A percentile compares a stretch with the other conserved stretches of the same genome.
Evolutionary conservation across 2,113 vertebrate genomes (phyloP).

Genomic region (Coptodon rendalli): DNA sequence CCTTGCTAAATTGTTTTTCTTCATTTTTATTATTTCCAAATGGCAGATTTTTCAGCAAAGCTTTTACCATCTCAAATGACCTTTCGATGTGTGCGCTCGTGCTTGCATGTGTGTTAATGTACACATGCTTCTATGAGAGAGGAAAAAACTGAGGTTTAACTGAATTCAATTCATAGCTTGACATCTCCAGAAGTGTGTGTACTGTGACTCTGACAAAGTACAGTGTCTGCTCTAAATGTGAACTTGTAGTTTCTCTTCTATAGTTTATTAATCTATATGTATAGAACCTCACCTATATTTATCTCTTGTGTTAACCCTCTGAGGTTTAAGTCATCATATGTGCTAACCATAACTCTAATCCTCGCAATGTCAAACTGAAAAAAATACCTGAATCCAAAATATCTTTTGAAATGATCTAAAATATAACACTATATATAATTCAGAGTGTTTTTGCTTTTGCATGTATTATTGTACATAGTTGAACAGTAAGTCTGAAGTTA

Average conservation of each 20-base stretch:
- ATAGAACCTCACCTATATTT: background rate
- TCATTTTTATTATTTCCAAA: slow-evolving; percentile 27
- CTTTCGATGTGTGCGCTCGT: background rate
- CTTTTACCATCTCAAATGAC: slow-evolving; percentile 28
- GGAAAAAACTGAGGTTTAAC: background rate
- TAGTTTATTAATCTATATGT: background rate
- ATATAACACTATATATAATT: background rate
- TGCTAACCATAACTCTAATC: background rate
- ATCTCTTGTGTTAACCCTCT: background rate
- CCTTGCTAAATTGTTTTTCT: slow-evolving; percentile 34
- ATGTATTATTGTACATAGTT: background rate
- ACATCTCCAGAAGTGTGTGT: slow-evolving; percentile 28
- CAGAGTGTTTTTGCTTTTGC: background rate
- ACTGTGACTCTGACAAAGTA: background rate
- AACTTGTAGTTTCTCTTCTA: slow-evolving; percentile 34
- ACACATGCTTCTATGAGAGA: background rate
- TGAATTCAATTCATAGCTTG: slow-evolving; percentile 39
- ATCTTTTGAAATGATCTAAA: background rate
- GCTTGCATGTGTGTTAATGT: background rate
- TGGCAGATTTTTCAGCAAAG: slow-evolving; percentile 21
- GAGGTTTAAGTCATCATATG: background rate
- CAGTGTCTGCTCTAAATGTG: background rate
- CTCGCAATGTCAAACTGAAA: background rate
- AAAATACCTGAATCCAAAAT: background rate
- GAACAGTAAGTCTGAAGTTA: background rate